These are phyloP conservation scores for Calliopum simillimum DNA, from an alignment of 2,888 invertebrate species.

Conservation along the genomic window DNA sequence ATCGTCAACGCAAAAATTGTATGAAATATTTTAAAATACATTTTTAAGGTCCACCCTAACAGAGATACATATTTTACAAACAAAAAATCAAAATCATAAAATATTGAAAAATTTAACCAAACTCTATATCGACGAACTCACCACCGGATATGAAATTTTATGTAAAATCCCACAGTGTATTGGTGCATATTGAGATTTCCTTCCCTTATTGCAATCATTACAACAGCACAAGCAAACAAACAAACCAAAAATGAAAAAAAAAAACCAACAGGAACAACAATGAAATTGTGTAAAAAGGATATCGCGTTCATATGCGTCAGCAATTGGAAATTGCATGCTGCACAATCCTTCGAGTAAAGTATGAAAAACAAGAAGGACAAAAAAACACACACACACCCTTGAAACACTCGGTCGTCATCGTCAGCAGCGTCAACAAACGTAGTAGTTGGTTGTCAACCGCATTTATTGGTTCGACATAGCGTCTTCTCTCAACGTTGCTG, in stretches of 20 bases:
- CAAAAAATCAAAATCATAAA: neutral
- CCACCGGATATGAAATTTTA: conserved; percentile 1
- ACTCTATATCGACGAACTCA: neutral
- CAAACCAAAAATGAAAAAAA: no score
- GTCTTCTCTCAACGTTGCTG: neutral
- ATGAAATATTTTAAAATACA: no score
- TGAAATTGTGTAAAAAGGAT: neutral
- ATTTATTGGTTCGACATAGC: conserved; percentile 44
- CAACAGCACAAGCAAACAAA: neutral
- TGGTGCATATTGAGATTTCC: conserved; percentile 22
- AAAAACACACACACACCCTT: conserved; percentile 60
- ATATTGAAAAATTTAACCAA: conserved; percentile 3
- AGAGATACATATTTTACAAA: no score
- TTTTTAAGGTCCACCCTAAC: no score
- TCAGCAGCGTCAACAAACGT: no score
- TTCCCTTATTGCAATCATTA: conserved; percentile 20
- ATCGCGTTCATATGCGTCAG: neutral
- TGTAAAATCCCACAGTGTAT: conserved; percentile 68
- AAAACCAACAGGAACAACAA: neutral
- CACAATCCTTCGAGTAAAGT: neutral
- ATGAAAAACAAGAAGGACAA: conserved; percentile 33
- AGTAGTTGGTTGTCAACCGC: conserved; percentile 53
- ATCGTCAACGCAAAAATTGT: no score
- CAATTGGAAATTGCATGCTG: conserved; percentile 4
- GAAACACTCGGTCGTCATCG: conserved; percentile 50